phyloP scores from a whole-genome alignment of 2,888 invertebrate species.

The Dioctria rufipes region DNA sequence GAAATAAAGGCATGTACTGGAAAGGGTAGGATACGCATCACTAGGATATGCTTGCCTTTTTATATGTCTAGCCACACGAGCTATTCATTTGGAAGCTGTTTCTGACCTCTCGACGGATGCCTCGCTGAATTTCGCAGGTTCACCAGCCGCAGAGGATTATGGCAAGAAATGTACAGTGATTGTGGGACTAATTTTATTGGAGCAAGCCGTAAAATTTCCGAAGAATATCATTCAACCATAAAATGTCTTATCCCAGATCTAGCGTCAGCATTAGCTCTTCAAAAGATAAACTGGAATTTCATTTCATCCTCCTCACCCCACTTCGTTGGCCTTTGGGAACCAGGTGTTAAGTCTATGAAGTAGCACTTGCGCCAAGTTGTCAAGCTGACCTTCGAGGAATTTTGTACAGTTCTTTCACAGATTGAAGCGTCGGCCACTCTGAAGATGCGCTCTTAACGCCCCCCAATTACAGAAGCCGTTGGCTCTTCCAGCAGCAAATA shows the following conservation, averaged over 20 bases:
- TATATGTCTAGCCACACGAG: too few species aligned
- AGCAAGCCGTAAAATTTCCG: background rate
- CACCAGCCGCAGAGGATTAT: too few species aligned
- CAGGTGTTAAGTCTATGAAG: slow-evolving; percentile 57
- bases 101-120: slow-evolving; percentile 48
- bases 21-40: too few species aligned
- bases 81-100: too few species aligned
- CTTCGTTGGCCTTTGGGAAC: slow-evolving; percentile 1
- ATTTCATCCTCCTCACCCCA: background rate
- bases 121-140: too few species aligned
- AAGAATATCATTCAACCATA: background rate
- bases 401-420: slow-evolving; percentile 59
- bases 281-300: slow-evolving; percentile 1
- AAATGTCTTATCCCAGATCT: background rate
- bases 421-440: slow-evolving; percentile 60
- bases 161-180: too few species aligned
- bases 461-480: background rate
- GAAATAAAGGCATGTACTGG: too few species aligned
- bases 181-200: slow-evolving; percentile 17
- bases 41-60: too few species aligned
- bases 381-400: slow-evolving; percentile 31
- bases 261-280: background rate
- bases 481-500: background rate
- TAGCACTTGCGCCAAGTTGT: slow-evolving; percentile 59
- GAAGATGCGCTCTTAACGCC: background rate